These are phyloP conservation scores for Hoplias malabaricus DNA, from an alignment of 2,113 vertebrate genomes.

Conservation along the genomic window DNA sequence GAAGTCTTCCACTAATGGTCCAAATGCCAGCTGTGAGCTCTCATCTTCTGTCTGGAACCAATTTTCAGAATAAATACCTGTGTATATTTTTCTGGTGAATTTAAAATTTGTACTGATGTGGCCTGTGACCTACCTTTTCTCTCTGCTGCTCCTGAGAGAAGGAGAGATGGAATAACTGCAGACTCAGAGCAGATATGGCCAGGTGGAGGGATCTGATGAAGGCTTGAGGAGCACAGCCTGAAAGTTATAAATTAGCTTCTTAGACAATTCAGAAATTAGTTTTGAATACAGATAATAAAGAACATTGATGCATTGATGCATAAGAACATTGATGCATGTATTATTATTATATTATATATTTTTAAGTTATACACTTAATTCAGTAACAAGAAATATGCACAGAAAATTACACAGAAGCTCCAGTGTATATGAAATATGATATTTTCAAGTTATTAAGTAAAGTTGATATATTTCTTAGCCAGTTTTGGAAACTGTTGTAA, in stretches of 20 bases:
- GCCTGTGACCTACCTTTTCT: background rate
- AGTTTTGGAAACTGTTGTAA: no score
- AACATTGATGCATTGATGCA: no score
- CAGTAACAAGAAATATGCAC: no score
- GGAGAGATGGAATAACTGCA: constrained; percentile 67
- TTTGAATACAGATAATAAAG: background rate
- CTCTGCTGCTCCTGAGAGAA: constrained; percentile 52
- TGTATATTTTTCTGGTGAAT: background rate
- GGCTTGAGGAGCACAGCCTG: constrained; percentile 59
- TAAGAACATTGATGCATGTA: no score
- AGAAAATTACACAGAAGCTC: no score
- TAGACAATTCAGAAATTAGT: constrained; percentile 36
- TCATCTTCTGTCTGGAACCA: constrained; percentile 50
- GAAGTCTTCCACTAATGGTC: constrained; percentile 69
- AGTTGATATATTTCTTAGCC: no score
- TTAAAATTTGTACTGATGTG: background rate
- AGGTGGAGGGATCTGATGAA: constrained; percentile 68
- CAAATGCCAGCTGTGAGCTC: constrained; percentile 27
- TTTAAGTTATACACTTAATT: no score
- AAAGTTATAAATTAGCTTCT: constrained; percentile 24
- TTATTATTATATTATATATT: no score
- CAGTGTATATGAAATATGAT: no score
- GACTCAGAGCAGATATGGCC: constrained; percentile 69
- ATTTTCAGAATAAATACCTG: background rate
- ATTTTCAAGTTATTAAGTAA: no score